Percentiles rank a stretch among this genome's conserved stretches.
Evolutionary conservation across 2,113 vertebrate genomes (phyloP).

Genomic region (Ammospiza caudacuta): DNA sequence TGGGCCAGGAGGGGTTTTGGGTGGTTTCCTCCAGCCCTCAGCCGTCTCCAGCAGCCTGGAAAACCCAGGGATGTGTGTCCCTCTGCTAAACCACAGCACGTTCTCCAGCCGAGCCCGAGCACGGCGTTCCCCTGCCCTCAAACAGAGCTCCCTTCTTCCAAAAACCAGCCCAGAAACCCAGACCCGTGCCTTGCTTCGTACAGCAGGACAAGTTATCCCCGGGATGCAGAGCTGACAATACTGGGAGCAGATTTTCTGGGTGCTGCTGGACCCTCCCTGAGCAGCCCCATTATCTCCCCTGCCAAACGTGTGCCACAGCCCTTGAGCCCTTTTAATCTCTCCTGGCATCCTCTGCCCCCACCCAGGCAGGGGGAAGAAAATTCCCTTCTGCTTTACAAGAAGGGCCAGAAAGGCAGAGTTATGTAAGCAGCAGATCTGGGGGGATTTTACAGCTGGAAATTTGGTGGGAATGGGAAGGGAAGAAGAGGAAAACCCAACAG

Average conservation of each 20-base stretch:
- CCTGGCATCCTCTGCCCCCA: neutral
- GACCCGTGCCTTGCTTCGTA: rapidly evolving
- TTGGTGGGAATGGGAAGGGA: neutral
- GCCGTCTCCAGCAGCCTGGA: neutral
- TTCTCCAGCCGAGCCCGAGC: rapidly evolving
- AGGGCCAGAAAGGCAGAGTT: neutral
- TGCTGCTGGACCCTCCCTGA: neutral
- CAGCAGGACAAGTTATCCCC: neutral
- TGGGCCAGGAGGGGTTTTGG: constrained; percentile 1
- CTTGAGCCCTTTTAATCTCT: neutral
- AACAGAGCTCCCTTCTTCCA: neutral
- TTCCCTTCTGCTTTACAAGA: neutral
- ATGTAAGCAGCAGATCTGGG: neutral
- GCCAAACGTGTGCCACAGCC: neutral
- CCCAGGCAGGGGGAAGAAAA: neutral
- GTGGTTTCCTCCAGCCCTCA: constrained; percentile 38
- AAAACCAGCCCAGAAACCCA: neutral
- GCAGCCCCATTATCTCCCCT: neutral
- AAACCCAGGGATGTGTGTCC: neutral
- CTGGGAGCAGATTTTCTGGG: neutral
- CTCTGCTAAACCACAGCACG: neutral
- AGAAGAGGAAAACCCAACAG: neutral
- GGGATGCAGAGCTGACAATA: rapidly evolving
- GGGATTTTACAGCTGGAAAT: neutral
- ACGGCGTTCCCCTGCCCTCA: neutral